Evolutionary conservation across 1,140 invertebrate genomes (phyloP), one percentile per base, ranked within the genome.

Genomic region (Carcinoscorpius rotundicauda): DNA sequence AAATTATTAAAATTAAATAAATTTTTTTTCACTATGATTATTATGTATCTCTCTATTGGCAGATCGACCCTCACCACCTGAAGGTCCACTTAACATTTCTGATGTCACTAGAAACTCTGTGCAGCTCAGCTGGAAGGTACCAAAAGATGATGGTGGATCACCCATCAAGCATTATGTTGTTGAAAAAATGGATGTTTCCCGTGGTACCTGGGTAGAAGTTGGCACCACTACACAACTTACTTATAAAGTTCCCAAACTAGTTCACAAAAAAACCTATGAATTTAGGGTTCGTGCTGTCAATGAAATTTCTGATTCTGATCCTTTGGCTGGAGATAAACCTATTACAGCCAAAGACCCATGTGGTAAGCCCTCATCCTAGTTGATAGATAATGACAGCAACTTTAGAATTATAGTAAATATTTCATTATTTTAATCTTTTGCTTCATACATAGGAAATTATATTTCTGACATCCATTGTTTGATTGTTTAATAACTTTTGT

Each of bases 161-260:
- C 91, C 93, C 9, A 95, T 97, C 73, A 78, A 93, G n/a, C 93
- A 97, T 75, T 99, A 98, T 73, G 81, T 97, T 51, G 84, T 98
- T 64, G 95, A 99, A 76, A 98, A 98, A 79, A 97, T 97, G 91
- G 96, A 98, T 73, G 82, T 93, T 2, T 87, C 90, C 3, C 82
- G 93, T 68, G 94, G 93, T 62, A 93, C 91, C 4, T 98, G 96
- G 97, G 87, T 89, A 11, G 91, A 95, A 76, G 92, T 90, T 71
- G 90, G 90, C 53, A 91, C 90, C 85, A 86, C 87, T 67, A 88
- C 85, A 66, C 83, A 85, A 68, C 82, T 92, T 4, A 87, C 85
- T 49, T 87, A 90, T 72, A 86, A 94, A 73, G 87, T 97, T 0
- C 85, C 82, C 6, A 82, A 90, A 71, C 80, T 99, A 6, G 85